These are phyloP conservation scores for Mormyrops attenuatus DNA, from an alignment of 2,797 vertebrate genomes.

Conservation along the genomic window DNA sequence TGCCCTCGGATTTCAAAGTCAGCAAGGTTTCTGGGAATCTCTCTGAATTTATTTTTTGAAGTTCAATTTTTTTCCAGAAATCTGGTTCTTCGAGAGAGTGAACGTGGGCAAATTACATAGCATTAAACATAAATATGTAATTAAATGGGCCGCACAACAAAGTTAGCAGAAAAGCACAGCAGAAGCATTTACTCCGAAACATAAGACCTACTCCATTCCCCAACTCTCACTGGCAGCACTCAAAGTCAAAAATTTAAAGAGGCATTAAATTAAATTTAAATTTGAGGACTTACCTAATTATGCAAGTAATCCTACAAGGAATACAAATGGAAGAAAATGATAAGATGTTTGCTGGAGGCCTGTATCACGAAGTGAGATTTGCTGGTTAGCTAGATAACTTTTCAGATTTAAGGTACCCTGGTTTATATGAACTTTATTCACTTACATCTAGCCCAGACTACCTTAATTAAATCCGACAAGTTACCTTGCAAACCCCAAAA, in stretches of 20 bases:
- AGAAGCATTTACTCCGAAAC: neutral
- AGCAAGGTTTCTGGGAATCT: neutral
- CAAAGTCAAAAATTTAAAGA: slow-evolving; percentile 1
- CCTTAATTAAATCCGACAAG: neutral
- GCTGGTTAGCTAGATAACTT: neutral
- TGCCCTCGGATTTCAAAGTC: neutral
- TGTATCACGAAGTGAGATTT: neutral
- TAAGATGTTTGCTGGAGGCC: neutral
- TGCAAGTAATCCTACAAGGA: neutral
- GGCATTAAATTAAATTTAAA: neutral
- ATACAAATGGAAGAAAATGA: neutral
- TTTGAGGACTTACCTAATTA: neutral
- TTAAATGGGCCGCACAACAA: neutral
- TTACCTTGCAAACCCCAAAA: neutral
- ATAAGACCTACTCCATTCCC: neutral
- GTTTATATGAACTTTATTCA: neutral
- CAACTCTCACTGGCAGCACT: neutral
- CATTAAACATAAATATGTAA: neutral
- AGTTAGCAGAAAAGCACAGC: neutral
- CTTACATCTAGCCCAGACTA: neutral
- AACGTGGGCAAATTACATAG: neutral
- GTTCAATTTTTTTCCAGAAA: neutral
- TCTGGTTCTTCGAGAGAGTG: neutral
- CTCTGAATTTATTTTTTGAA: neutral
- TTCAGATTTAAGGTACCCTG: neutral